Conservation (phyloP, 2,888 invertebrate genomes). For the Psylliodes chrysocephalus region DNA sequence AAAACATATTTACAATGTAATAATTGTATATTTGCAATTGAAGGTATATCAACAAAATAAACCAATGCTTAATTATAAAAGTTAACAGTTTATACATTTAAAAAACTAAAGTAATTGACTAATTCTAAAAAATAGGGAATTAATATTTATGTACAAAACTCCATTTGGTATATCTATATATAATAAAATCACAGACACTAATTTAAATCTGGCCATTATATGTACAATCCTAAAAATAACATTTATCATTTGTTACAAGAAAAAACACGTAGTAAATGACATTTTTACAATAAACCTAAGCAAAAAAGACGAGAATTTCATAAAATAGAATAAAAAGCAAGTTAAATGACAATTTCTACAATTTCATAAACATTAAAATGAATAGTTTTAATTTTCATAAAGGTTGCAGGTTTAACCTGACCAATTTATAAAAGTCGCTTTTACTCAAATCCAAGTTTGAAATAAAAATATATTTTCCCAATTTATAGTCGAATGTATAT, state of each 20-base stretch:
- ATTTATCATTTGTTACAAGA: conserved; percentile 22
- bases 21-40: conserved; percentile 53
- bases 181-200: conserved; percentile 65
- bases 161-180: conserved; percentile 55
- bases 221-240: conserved; percentile 46
- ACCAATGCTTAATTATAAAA: conserved; percentile 61
- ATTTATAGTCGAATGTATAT: neutral
- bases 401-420: neutral
- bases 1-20: conserved; percentile 10
- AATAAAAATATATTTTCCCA: conserved; percentile 16
- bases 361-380: neutral
- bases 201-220: conserved; percentile 60
- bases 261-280: conserved; percentile 24
- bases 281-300: conserved; percentile 23
- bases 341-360: conserved; percentile 1
- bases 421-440: neutral
- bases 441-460: neutral
- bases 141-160: conserved; percentile 55
- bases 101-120: conserved; percentile 57
- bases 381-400: neutral
- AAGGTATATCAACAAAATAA: conserved; percentile 56
- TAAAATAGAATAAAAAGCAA: neutral
- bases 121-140: conserved; percentile 57
- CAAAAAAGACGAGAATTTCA: conserved; percentile 13
- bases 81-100: conserved; percentile 60